Conservation (phyloP, 2,113 vertebrate genomes). For the Mus pahari region DNA sequence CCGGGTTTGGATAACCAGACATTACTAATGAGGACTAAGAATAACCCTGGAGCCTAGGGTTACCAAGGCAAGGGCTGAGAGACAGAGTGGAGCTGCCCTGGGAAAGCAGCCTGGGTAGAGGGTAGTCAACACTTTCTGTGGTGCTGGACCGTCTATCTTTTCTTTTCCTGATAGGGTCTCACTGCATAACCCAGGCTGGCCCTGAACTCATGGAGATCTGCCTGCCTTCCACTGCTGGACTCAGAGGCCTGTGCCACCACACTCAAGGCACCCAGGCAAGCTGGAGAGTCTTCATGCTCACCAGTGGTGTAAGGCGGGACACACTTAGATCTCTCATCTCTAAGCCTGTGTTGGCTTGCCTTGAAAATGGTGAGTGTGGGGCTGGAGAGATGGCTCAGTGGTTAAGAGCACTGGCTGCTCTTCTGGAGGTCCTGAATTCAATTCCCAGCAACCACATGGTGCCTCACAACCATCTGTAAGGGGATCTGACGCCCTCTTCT, state of each 20-base stretch:
- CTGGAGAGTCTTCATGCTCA: not conserved
- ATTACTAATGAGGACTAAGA: not conserved
- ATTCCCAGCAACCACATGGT: too few species aligned
- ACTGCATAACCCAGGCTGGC: not conserved
- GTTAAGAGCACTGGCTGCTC: too few species aligned
- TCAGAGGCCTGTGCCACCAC: not conserved
- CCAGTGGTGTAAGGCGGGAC: not conserved
- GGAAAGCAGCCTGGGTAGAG: not conserved
- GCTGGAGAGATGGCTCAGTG: too few species aligned
- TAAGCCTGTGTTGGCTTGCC: not conserved
- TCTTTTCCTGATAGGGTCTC: not conserved
- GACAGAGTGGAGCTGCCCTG: not conserved
- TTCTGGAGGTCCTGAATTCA: too few species aligned
- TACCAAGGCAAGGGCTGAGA: not conserved
- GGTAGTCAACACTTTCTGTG: not conserved
- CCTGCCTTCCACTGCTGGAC: not conserved
- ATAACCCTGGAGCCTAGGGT: not conserved
- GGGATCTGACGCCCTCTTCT: too few species aligned
- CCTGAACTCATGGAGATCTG: not conserved
- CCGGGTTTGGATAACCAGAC: rapidly evolving
- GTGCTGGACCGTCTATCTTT: too few species aligned
- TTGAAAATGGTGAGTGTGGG: not conserved
- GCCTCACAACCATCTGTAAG: too few species aligned
- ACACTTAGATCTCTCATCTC: not conserved
- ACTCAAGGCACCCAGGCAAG: not conserved